These are phyloP conservation scores for Marcusenius ussheri DNA, from an alignment of 2,113 vertebrate species.

Conservation along the genomic window DNA sequence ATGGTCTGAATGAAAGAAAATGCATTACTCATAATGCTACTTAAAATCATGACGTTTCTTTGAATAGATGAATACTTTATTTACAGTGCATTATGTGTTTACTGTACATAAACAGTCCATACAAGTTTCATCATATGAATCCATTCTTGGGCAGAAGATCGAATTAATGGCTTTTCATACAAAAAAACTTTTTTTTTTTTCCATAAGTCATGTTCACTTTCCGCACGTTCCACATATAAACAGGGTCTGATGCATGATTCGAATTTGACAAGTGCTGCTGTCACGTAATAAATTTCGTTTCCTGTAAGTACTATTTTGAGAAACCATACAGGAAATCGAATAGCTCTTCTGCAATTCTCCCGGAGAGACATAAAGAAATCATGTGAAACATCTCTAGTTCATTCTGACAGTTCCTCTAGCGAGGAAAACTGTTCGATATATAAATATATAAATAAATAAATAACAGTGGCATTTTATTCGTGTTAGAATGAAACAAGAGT, in stretches of 20 bases:
- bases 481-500: neutral
- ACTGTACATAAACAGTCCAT: slow-evolving; percentile 11
- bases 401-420: neutral
- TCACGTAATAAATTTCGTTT: neutral
- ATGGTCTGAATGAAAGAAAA: slow-evolving; percentile 1
- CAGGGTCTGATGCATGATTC: neutral
- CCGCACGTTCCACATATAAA: neutral
- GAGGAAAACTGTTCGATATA: slow-evolving; percentile 3
- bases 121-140: slow-evolving; percentile 1
- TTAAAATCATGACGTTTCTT: neutral
- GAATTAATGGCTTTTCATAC: neutral
- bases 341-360: neutral
- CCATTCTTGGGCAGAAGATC: neutral
- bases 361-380: slow-evolving; percentile 2
- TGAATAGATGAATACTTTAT: slow-evolving; percentile 11
- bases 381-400: neutral
- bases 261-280: neutral
- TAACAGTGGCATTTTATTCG: slow-evolving; percentile 9
- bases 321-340: neutral
- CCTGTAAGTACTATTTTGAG: neutral
- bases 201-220: neutral
- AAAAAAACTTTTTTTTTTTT: neutral
- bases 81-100: slow-evolving; percentile 8
- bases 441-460: slow-evolving; percentile 20
- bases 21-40: neutral